phyloP scores from a whole-genome alignment of 2,888 invertebrate genomes.

The Apodemia duryi region DNA sequence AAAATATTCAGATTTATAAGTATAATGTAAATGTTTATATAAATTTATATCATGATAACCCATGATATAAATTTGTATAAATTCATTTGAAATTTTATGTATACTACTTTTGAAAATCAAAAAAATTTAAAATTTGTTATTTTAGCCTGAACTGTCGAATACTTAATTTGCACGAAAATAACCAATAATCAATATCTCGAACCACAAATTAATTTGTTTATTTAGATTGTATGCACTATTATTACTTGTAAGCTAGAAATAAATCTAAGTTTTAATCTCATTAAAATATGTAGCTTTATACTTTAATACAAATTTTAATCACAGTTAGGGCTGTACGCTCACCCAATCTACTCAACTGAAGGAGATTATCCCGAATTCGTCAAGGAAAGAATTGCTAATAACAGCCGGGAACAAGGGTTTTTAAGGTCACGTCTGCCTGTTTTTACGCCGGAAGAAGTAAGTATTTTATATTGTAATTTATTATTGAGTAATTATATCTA shows the following conservation, averaged over 20 bases:
- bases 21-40: too few relatives aligned
- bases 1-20: too few relatives aligned
- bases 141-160: too few relatives aligned
- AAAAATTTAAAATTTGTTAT: too few relatives aligned
- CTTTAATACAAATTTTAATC: conserved; percentile 5
- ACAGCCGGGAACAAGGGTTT: conserved; percentile 64
- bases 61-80: too few relatives aligned
- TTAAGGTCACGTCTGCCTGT: conserved; percentile 67
- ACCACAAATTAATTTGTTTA: too few relatives aligned
- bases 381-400: conserved; percentile 59
- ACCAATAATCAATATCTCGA: too few relatives aligned
- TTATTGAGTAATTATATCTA: background rate
- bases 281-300: background rate
- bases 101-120: too few relatives aligned
- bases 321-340: conserved; percentile 69
- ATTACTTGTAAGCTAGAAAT: background rate
- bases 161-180: too few relatives aligned
- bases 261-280: background rate
- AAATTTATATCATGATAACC: too few relatives aligned
- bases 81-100: too few relatives aligned
- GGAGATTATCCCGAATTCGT: conserved; percentile 73
- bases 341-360: conserved; percentile 68
- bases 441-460: conserved; percentile 65
- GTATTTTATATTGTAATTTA: conserved; percentile 26
- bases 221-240: too few relatives aligned